Conservation (phyloP, 1,140 invertebrate genomes). For the Bombus consobrinus region DNA sequence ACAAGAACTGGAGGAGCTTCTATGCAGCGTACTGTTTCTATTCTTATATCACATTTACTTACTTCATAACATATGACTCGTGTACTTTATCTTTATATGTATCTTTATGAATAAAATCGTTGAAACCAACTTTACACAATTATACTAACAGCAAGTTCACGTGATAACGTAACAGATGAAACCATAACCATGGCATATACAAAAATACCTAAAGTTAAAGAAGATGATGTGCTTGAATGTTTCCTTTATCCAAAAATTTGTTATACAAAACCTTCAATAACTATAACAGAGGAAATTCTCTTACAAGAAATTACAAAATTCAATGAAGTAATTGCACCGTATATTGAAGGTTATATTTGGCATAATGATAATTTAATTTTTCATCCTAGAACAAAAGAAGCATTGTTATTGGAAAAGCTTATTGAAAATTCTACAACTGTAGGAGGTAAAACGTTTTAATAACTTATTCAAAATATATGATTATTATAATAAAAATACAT, state of each 20-base stretch:
- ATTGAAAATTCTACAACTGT: conserved; percentile 73
- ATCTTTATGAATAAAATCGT: too few relatives aligned
- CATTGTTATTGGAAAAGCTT: conserved; percentile 78
- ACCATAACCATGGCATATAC: conserved; percentile 54
- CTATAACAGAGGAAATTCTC: conserved; percentile 74
- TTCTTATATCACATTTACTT: too few relatives aligned
- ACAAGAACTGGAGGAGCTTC: too few relatives aligned
- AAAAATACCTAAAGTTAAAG: conserved; percentile 74
- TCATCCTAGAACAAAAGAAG: conserved; percentile 80
- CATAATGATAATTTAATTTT: conserved; percentile 87
- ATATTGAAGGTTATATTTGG: conserved; percentile 85
- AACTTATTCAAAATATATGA: background rate
- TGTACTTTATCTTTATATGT: too few relatives aligned
- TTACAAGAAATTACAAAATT: conserved; percentile 76
- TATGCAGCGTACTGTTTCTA: too few relatives aligned
- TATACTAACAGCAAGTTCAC: too few relatives aligned
- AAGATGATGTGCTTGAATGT: conserved; percentile 88
- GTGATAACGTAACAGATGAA: too few relatives aligned
- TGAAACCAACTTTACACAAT: too few relatives aligned
- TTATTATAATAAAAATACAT: conserved; percentile 12
- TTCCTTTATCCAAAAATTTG: conserved; percentile 85
- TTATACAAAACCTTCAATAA: conserved; percentile 75
- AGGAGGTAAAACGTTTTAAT: conserved; percentile 62
- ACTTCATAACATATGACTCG: too few relatives aligned
- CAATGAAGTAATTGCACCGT: conserved; percentile 73